Evolutionary conservation across 2,888 invertebrate genomes (phyloP).

Genomic region (Acleris literana): DNA sequence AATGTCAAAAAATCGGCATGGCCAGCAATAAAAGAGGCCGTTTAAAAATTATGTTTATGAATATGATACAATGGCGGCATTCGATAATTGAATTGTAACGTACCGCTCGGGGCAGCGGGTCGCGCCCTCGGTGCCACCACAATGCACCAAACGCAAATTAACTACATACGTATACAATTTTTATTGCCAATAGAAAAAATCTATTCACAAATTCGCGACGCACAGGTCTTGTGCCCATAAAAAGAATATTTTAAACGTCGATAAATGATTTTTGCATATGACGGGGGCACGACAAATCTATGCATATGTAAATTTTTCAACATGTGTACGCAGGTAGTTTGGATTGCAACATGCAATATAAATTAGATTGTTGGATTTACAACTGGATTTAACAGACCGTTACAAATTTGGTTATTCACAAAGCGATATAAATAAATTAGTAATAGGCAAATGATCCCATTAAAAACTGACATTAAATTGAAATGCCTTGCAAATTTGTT

Average conservation of each 20-base stretch:
- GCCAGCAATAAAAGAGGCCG: slow-evolving; percentile 65
- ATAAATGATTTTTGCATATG: slow-evolving; percentile 83
- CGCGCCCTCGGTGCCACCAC: slow-evolving; percentile 74
- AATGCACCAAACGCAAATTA: slow-evolving; percentile 80
- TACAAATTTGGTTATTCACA: slow-evolving; percentile 65
- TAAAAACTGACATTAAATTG: slow-evolving; percentile 10
- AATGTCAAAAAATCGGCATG: slow-evolving; percentile 63
- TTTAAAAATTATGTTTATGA: slow-evolving; percentile 67
- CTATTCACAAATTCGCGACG: slow-evolving; percentile 74
- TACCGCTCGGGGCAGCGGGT: slow-evolving; percentile 69
- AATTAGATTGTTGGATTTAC: slow-evolving; percentile 62
- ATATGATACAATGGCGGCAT: slow-evolving; percentile 61
- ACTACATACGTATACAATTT: slow-evolving; percentile 72
- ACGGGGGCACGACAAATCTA: slow-evolving; percentile 50
- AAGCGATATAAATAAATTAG: slow-evolving; percentile 65
- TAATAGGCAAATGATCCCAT: slow-evolving; percentile 52
- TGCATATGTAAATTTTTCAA: slow-evolving; percentile 68
- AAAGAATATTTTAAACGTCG: slow-evolving; percentile 73
- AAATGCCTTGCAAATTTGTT: slow-evolving; percentile 25
- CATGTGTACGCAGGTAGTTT: slow-evolving; percentile 72
- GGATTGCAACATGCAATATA: slow-evolving; percentile 67
- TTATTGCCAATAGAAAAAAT: slow-evolving; percentile 76
- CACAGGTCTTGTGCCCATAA: slow-evolving; percentile 69
- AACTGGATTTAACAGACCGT: slow-evolving; percentile 72
- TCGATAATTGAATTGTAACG: slow-evolving; percentile 73